A percentile compares a stretch with the other conserved stretches of the same genome.
Conservation (phyloP, 2,888 invertebrate species). For the Alsophila aescularia region DNA sequence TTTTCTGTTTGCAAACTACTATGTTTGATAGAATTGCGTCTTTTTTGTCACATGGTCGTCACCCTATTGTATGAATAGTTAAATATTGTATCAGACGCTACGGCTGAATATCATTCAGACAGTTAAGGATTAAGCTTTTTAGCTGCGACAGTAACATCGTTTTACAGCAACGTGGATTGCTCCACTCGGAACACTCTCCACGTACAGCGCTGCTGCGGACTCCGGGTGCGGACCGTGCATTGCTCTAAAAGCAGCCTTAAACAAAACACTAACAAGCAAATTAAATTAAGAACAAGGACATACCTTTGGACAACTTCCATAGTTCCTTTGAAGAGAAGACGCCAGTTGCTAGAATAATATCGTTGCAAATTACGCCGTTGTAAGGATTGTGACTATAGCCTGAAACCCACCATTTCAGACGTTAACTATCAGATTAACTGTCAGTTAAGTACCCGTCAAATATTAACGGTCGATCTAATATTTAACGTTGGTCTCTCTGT, state of each 20-base stretch:
- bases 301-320: slow-evolving; percentile 99
- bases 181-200: too few relatives aligned
- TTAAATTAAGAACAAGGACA: slow-evolving; percentile 34
- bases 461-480: slow-evolving; percentile 1
- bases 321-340: slow-evolving; percentile 99
- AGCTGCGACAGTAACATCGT: too few relatives aligned
- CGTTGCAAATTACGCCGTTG: slow-evolving; percentile 99
- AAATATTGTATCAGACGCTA: too few relatives aligned
- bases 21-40: too few relatives aligned
- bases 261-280: slow-evolving; percentile 12
- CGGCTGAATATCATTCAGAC: too few relatives aligned
- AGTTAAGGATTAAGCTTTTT: too few relatives aligned
- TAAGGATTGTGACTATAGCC: slow-evolving; percentile 97
- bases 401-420: slow-evolving; percentile 75
- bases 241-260: not conserved
- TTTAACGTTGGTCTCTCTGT: slow-evolving; percentile 30
- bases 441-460: not conserved
- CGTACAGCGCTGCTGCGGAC: too few relatives aligned
- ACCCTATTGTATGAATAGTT: too few relatives aligned
- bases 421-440: slow-evolving; percentile 10
- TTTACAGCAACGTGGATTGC: too few relatives aligned
- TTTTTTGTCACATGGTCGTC: too few relatives aligned
- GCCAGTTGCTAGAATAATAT: slow-evolving; percentile 99
- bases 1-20: too few relatives aligned
- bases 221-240: not conserved